Percentiles rank a stretch among this genome's conserved stretches.
Evolutionary conservation across 2,113 vertebrate genomes (phyloP).

Genomic region (Mohoua ochrocephala): DNA sequence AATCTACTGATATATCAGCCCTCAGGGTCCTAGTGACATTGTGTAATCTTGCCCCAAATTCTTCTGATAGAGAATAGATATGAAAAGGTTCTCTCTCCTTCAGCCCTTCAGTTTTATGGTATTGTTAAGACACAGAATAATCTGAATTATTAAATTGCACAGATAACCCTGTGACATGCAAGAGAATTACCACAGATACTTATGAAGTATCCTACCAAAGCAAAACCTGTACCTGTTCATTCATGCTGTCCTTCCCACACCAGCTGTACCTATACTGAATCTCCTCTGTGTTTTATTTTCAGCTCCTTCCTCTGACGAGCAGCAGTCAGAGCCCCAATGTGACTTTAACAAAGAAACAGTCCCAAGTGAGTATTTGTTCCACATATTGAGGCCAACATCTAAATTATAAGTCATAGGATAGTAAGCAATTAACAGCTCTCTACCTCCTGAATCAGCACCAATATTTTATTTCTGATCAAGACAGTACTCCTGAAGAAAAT

Average conservation of each 20-base stretch:
- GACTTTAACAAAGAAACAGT: background rate
- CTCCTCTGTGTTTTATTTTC: background rate
- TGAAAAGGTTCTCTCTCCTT: background rate
- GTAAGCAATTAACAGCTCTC: background rate
- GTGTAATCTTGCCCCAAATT: background rate
- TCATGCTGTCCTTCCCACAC: background rate
- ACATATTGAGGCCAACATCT: background rate
- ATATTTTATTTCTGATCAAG: background rate
- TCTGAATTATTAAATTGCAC: background rate
- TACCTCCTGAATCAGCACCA: background rate
- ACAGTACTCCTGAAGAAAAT: background rate
- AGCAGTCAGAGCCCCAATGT: background rate
- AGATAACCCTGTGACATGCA: background rate
- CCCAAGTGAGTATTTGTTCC: background rate
- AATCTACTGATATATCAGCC: background rate
- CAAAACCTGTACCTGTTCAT: background rate
- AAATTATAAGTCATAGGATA: background rate
- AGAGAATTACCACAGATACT: background rate
- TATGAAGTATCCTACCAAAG: background rate
- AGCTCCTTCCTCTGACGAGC: background rate
- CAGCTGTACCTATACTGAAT: background rate
- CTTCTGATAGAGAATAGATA: background rate
- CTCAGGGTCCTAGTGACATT: background rate
- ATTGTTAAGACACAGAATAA: background rate
- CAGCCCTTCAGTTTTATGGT: background rate